These are phyloP conservation scores for Perodicticus potto DNA, from an alignment of 2,797 vertebrate genomes.

Conservation along the genomic window DNA sequence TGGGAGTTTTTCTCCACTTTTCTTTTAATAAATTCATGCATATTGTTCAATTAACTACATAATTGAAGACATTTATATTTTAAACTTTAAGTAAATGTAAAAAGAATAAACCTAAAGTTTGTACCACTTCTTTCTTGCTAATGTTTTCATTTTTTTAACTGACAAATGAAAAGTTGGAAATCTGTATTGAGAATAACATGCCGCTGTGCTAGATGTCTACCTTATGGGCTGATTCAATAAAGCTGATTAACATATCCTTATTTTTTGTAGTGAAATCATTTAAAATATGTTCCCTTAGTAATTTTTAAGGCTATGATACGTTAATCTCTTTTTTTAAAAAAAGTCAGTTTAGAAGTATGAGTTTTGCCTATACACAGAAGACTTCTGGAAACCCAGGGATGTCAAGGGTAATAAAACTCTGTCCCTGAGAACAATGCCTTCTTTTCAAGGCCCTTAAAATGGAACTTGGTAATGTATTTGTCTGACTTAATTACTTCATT, in stretches of 20 bases:
- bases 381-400: neutral
- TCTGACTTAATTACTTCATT: constrained; percentile 59
- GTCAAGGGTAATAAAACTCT: neutral
- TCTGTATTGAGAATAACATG: neutral
- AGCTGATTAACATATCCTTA: constrained; percentile 48
- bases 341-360: neutral
- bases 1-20: rapidly evolving
- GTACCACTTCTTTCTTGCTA: neutral
- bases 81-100: neutral
- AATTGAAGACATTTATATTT: constrained; percentile 21
- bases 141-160: constrained; percentile 13
- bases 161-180: constrained; percentile 30
- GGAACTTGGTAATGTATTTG: constrained; percentile 42
- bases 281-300: constrained; percentile 2
- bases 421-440: constrained; percentile 3
- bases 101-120: neutral
- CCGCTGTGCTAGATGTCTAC: neutral
- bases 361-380: neutral
- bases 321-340: neutral
- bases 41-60: neutral
- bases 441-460: constrained; percentile 43
- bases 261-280: constrained; percentile 27
- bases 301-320: neutral
- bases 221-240: constrained; percentile 9
- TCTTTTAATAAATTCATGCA: constrained; percentile 2